phyloP scores from a whole-genome alignment of 2,113 vertebrate genomes.

The Apteryx owenii region DNA sequence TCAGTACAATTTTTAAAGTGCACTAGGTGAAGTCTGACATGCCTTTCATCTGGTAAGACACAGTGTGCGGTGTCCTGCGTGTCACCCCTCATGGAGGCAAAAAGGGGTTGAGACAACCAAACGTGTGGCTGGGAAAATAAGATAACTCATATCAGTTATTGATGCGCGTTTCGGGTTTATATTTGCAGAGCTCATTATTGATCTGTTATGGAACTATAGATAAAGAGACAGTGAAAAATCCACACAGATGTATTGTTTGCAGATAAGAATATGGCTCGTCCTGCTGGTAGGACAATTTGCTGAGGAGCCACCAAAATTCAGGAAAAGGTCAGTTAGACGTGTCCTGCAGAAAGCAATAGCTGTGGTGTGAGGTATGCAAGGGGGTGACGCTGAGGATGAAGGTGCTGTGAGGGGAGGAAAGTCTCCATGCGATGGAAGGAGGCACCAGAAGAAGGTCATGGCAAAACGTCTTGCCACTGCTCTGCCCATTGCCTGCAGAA shows the following conservation, averaged over 20 bases:
- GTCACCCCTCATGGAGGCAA: neutral
- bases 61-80: neutral
- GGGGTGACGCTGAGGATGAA: neutral
- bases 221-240: neutral
- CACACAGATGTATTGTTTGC: neutral
- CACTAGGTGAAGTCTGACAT: neutral
- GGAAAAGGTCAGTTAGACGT: neutral
- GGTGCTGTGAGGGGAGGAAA: neutral
- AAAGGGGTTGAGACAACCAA: neutral
- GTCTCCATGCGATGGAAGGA: neutral
- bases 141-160: constrained; percentile 22
- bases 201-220: neutral
- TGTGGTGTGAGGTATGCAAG: rapidly evolving
- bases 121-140: neutral
- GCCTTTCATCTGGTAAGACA: neutral
- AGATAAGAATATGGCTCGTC: neutral
- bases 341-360: neutral
- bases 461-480: neutral
- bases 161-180: neutral
- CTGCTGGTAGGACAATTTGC: neutral
- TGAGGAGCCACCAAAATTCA: neutral
- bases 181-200: neutral
- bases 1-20: neutral
- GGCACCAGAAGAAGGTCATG: neutral
- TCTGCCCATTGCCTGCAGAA: neutral